phyloP scores from a whole-genome alignment of 2,113 vertebrate species.

The Ondatra zibethicus region DNA sequence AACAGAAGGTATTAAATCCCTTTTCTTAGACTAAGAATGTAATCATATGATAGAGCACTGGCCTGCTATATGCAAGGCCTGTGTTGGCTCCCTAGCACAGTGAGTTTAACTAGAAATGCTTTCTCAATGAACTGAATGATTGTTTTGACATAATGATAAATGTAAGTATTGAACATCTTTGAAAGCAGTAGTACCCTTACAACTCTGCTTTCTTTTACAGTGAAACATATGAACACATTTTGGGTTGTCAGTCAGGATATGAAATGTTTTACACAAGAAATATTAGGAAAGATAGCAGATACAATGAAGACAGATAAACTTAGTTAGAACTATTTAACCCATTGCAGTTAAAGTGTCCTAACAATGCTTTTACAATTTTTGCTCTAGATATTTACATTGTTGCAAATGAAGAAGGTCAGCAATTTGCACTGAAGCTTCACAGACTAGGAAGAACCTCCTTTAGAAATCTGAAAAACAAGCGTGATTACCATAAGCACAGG shows the following conservation, averaged over 20 bases:
- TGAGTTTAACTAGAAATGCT: background rate
- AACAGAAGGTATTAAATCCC: background rate
- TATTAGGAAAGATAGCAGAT: background rate
- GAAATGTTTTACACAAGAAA: conserved; percentile 8
- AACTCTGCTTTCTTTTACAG: background rate
- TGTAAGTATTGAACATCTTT: background rate
- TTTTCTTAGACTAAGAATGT: background rate
- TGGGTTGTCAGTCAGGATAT: background rate
- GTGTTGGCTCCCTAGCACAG: background rate
- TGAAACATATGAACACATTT: background rate
- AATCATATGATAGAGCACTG: background rate
- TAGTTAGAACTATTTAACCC: conserved; percentile 18
- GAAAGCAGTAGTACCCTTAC: background rate
- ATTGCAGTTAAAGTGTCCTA: conserved; percentile 8
- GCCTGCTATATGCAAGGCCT: background rate
- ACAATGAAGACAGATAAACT: conserved; percentile 8
- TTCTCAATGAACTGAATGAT: background rate
- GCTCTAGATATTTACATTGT: conserved; percentile 97
- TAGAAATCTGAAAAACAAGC: conserved; percentile 96
- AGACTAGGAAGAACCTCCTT: conserved; percentile 97
- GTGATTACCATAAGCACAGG: conserved; percentile 97
- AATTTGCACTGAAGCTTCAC: conserved; percentile 96
- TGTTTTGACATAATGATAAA: background rate
- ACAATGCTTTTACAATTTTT: conserved; percentile 32
- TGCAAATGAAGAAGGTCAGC: conserved; percentile 91